These are phyloP conservation scores for Cerceris rybyensis DNA, from an alignment of 2,888 invertebrate genomes.

Conservation along the genomic window DNA sequence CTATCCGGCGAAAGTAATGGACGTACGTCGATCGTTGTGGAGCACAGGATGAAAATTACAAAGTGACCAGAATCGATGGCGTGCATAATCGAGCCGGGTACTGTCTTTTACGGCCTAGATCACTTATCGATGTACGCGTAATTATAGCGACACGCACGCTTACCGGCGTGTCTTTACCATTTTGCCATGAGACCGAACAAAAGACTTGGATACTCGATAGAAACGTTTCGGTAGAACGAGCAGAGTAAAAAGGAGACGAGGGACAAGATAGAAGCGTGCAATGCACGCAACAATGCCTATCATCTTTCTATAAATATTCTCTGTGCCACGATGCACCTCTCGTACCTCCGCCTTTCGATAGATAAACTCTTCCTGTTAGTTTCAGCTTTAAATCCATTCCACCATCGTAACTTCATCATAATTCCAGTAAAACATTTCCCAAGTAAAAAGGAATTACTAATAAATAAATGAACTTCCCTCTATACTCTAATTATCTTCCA, in stretches of 20 bases:
- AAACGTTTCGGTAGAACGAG: slow-evolving; percentile 45
- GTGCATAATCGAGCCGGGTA: slow-evolving; percentile 55
- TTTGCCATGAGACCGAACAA: slow-evolving; percentile 59
- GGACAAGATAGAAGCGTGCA: slow-evolving; percentile 30
- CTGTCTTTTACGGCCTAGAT: slow-evolving; percentile 65
- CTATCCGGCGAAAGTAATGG: slow-evolving; percentile 52
- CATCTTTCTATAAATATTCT: slow-evolving; percentile 55
- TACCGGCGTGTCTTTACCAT: slow-evolving; percentile 42
- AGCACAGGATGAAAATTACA: slow-evolving; percentile 53
- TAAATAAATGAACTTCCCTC: too few relatives aligned
- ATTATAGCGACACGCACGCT: slow-evolving; percentile 61
- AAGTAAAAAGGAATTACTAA: too few relatives aligned
- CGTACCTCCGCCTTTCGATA: too few relatives aligned
- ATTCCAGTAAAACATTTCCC: too few relatives aligned
- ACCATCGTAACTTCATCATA: too few relatives aligned
- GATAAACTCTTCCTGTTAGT: too few relatives aligned
- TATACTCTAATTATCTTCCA: too few relatives aligned
- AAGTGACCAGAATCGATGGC: slow-evolving; percentile 64
- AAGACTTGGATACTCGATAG: slow-evolving; percentile 36
- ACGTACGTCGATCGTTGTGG: slow-evolving; percentile 17
- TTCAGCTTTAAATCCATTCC: too few relatives aligned
- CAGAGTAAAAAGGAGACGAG: slow-evolving; percentile 24
- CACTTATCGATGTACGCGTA: slow-evolving; percentile 62
- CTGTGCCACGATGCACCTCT: slow-evolving; percentile 27
- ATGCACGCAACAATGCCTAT: slow-evolving; percentile 44